Percentiles rank a stretch among this genome's conserved stretches.
Evolutionary conservation across 2,888 invertebrate species (phyloP).

Genomic region (Pachliopta kotzebuea): DNA sequence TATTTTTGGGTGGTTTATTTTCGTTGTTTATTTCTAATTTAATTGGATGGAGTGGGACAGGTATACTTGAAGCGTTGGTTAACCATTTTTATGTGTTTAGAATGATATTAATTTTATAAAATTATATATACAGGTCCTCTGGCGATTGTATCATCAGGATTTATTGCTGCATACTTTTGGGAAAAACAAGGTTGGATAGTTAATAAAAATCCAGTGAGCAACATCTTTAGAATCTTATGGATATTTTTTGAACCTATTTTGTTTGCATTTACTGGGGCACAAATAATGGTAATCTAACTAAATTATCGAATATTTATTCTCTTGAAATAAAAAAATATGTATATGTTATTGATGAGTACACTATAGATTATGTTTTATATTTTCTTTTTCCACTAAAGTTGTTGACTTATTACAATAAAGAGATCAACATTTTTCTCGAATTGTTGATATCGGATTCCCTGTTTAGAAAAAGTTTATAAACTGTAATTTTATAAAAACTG

Average conservation of each 20-base stretch:
- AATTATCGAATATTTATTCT: background rate
- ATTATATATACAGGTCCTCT: conserved; percentile 78
- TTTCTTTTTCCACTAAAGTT: too few relatives aligned
- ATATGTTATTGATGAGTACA: too few relatives aligned
- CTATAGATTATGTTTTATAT: too few relatives aligned
- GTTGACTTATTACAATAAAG: too few relatives aligned
- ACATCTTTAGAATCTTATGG: conserved; percentile 90
- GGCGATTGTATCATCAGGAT: conserved; percentile 86
- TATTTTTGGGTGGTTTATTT: conserved; percentile 87
- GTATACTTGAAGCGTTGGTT: conserved; percentile 39
- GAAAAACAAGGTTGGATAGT: conserved; percentile 86
- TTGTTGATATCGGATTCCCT: too few relatives aligned
- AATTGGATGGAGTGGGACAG: conserved; percentile 83
- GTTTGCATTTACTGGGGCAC: conserved; percentile 93
- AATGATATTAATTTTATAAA: background rate
- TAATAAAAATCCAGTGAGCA: conserved; percentile 87
- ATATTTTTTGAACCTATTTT: conserved; percentile 93
- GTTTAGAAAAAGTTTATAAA: too few relatives aligned
- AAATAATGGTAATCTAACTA: conserved; percentile 82
- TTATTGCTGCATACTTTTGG: conserved; percentile 86
- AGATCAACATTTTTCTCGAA: too few relatives aligned
- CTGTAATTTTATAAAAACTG: too few relatives aligned
- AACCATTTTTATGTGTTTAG: background rate
- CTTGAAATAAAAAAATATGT: background rate
- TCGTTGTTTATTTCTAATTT: conserved; percentile 88